Conservation (phyloP, 2,888 invertebrate species). For the Vesta saturnalis region DNA sequence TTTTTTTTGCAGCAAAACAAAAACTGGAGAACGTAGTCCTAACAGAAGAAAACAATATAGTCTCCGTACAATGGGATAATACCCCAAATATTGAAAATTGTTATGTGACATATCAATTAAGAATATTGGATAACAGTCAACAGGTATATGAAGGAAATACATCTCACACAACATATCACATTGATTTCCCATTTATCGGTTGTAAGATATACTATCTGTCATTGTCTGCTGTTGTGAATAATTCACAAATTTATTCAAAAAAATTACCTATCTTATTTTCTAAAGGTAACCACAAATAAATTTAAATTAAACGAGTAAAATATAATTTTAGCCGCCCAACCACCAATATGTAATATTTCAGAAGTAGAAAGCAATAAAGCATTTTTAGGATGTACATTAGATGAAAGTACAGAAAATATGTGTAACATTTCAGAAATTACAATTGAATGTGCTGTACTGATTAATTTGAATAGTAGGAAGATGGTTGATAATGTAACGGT, state of each 20-base stretch:
- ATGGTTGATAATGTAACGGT: neutral
- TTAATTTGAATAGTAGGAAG: too few relatives aligned
- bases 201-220: neutral
- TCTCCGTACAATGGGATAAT: conserved; percentile 7
- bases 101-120: neutral
- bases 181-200: neutral
- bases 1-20: neutral
- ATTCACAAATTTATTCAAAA: neutral
- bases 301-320: neutral
- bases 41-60: neutral
- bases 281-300: conserved; percentile 8
- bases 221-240: neutral
- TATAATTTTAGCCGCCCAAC: neutral
- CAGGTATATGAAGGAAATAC: neutral
- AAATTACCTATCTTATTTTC: neutral
- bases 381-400: neutral
- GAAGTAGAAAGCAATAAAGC: neutral
- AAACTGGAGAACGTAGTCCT: neutral
- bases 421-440: neutral
- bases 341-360: neutral
- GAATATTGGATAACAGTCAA: neutral
- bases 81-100: conserved; percentile 11
- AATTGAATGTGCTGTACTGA: too few relatives aligned
- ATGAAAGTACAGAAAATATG: neutral
- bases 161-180: neutral